Evolutionary conservation across 2,113 vertebrate genomes (phyloP).

Genomic region (Dasyprocta punctata): DNA sequence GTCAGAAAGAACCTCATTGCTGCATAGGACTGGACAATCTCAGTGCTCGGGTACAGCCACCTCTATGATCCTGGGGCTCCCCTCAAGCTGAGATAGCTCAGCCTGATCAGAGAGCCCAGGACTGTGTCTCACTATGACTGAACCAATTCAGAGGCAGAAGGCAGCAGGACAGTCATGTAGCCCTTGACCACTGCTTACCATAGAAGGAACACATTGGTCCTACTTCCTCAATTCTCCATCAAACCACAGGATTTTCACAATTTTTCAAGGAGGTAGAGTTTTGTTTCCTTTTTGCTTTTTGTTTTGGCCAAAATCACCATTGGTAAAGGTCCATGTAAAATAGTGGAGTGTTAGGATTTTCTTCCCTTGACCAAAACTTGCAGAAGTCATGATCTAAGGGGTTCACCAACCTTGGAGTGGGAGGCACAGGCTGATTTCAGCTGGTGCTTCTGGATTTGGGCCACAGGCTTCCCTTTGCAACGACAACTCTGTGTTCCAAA

Average conservation of each 20-base stretch:
- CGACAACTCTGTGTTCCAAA: not conserved
- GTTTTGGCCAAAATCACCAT: not conserved
- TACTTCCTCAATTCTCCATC: not conserved
- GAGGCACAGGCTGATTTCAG: not conserved
- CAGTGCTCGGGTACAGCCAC: rapidly evolving
- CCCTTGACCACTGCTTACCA: not conserved
- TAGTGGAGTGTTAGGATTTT: not conserved
- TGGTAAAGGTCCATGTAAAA: not conserved
- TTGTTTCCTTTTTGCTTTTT: not conserved
- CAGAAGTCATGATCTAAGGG: not conserved
- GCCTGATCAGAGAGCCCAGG: not conserved
- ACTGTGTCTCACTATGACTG: not conserved
- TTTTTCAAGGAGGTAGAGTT: not conserved
- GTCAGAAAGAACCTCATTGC: not conserved
- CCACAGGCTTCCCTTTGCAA: not conserved
- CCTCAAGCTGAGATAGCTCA: not conserved
- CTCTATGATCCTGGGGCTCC: not conserved
- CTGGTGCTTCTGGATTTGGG: not conserved
- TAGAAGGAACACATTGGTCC: not conserved
- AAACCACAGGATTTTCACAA: not conserved
- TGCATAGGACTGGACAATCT: not conserved
- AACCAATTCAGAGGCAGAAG: too few relatives aligned
- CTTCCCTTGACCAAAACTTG: not conserved
- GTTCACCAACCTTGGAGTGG: not conserved
- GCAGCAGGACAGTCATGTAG: not conserved